Evolutionary conservation across 1,140 invertebrate species (phyloP).

Genomic region (Solen grandis): DNA sequence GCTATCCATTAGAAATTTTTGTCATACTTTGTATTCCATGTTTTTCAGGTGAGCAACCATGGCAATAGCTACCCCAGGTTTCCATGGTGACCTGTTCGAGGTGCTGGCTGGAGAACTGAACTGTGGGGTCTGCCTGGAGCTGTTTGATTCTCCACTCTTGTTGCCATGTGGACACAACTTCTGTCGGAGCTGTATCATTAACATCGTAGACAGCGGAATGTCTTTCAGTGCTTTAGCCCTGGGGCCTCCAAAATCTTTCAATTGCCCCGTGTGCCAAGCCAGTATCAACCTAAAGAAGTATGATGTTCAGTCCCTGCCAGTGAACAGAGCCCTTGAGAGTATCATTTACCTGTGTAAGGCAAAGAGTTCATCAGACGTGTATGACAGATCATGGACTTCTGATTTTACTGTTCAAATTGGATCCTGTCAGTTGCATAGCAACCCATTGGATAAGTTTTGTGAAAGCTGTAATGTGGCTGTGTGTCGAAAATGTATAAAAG

Average conservation of each 20-base stretch:
- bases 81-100: too few species aligned
- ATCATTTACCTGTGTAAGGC: constrained; percentile 32
- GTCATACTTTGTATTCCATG: too few species aligned
- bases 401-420: neutral
- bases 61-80: too few species aligned
- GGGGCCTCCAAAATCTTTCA: constrained; percentile 23
- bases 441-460: constrained; percentile 23
- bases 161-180: constrained; percentile 57
- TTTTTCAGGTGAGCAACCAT: too few species aligned
- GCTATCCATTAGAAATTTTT: too few species aligned
- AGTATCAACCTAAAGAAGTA: neutral
- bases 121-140: constrained; percentile 51
- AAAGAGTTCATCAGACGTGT: constrained; percentile 18
- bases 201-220: constrained; percentile 4
- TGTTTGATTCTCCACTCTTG: constrained; percentile 33
- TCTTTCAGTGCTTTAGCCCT: constrained; percentile 7
- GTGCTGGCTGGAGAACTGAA: constrained; percentile 43
- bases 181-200: constrained; percentile 42
- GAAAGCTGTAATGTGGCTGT: constrained; percentile 19
- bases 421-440: constrained; percentile 2
- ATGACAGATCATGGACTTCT: constrained; percentile 32
- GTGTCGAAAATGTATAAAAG: constrained; percentile 15
- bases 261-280: constrained; percentile 43
- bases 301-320: neutral
- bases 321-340: constrained; percentile 38